phyloP scores from a whole-genome alignment of 2,888 invertebrate genomes.

The Patella pellucida region DNA sequence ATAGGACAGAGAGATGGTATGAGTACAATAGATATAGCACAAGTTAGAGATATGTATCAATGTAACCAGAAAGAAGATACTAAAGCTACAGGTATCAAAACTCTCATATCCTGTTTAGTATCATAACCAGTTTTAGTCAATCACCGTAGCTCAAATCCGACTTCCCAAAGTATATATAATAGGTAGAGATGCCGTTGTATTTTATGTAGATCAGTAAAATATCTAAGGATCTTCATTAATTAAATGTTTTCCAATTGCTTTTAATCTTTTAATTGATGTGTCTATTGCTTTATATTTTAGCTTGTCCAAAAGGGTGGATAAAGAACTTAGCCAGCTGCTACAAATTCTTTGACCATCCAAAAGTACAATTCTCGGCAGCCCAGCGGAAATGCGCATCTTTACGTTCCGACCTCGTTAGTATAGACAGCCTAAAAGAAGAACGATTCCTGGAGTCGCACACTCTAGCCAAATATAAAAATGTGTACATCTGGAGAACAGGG shows the following conservation, averaged over 20 bases:
- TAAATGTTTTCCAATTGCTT: too few species aligned
- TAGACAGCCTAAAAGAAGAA: slow-evolving; percentile 73
- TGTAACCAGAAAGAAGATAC: slow-evolving; percentile 58
- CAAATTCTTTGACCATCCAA: slow-evolving; percentile 68
- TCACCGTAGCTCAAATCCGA: too few species aligned
- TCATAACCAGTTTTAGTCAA: too few species aligned
- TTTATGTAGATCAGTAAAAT: too few species aligned
- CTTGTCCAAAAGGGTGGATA: slow-evolving; percentile 73
- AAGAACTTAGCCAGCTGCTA: slow-evolving; percentile 74
- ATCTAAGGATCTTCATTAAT: too few species aligned
- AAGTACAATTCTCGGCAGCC: slow-evolving; percentile 56
- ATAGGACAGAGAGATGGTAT: slow-evolving; percentile 62
- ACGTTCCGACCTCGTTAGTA: slow-evolving; percentile 72
- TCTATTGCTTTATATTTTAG: slow-evolving; percentile 37
- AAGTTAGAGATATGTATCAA: slow-evolving; percentile 63
- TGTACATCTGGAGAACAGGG: slow-evolving; percentile 53
- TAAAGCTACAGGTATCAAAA: slow-evolving; percentile 37
- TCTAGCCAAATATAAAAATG: slow-evolving; percentile 39
- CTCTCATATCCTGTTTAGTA: too few species aligned
- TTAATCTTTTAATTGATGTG: too few species aligned
- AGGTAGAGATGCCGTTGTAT: too few species aligned
- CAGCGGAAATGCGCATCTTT: slow-evolving; percentile 67
- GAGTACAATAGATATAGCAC: slow-evolving; percentile 65
- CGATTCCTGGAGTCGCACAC: slow-evolving; percentile 74
- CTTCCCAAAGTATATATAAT: too few species aligned